Evolutionary conservation across 1,140 invertebrate genomes (phyloP).

Genomic region (Drosophila funebris): DNA sequence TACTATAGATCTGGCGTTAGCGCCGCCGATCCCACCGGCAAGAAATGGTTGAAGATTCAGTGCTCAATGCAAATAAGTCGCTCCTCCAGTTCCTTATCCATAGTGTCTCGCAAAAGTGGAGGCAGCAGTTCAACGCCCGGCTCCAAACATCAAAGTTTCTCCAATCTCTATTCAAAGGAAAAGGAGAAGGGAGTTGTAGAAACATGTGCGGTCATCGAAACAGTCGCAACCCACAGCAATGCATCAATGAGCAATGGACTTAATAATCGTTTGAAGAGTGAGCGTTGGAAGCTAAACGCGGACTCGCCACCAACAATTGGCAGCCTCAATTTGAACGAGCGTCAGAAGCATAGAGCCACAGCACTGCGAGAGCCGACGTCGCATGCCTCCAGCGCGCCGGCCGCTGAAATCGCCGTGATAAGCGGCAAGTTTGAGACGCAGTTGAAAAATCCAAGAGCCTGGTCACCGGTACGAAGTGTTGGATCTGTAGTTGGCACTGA

Average conservation of each 20-base stretch:
- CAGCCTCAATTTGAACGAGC: slow-evolving; percentile 76
- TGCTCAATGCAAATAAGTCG: slow-evolving; percentile 91
- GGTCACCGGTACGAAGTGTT: slow-evolving; percentile 92
- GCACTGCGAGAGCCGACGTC: slow-evolving; percentile 49
- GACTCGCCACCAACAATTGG: slow-evolving; percentile 80
- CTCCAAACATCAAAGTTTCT: slow-evolving; percentile 82
- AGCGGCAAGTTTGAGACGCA: slow-evolving; percentile 84
- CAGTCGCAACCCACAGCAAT: slow-evolving; percentile 86
- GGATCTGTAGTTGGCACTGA: slow-evolving; percentile 91
- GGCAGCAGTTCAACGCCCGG: slow-evolving; percentile 84
- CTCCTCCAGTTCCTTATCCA: slow-evolving; percentile 88
- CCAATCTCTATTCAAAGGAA: slow-evolving; percentile 76
- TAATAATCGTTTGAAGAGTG: slow-evolving; percentile 70
- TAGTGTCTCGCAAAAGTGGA: slow-evolving; percentile 83
- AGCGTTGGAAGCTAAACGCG: slow-evolving; percentile 66
- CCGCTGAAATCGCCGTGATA: slow-evolving; percentile 71
- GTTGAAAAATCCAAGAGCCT: slow-evolving; percentile 89
- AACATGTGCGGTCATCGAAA: slow-evolving; percentile 84
- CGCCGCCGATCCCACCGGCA: slow-evolving; percentile 91
- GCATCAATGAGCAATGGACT: slow-evolving; percentile 63
- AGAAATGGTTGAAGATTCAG: slow-evolving; percentile 92
- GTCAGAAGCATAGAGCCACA: slow-evolving; percentile 72
- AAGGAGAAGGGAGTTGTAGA: slow-evolving; percentile 81
- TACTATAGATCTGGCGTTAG: slow-evolving; percentile 92
- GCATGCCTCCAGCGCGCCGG: slow-evolving; percentile 76